Base-by-base conservation (phyloP, 2,797 vertebrate species). In the Pangasius mekongensis region DNA sequence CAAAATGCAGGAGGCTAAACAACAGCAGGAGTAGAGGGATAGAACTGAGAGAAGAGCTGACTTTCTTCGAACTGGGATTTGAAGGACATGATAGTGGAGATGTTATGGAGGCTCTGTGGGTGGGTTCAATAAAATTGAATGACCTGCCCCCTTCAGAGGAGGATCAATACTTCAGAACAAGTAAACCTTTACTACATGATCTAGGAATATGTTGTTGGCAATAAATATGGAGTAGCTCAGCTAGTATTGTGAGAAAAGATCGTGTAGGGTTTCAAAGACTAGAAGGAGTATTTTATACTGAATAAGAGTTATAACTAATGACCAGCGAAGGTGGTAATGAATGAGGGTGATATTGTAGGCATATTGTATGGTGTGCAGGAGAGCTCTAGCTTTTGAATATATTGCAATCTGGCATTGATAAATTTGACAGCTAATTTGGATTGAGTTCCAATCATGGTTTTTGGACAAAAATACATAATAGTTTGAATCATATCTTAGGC, bases 41-140 rank as follows among this genome's bases (percentile, higher is more conserved):
- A 39, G 33, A 62, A 27, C 43, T 11, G 14, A 83, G 27, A 83
- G 60, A 64, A 18, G 33, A 66, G 60, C 39, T 64, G 81, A 47
- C 13, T 43, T 83, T 73, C 30, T 47, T 47, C 11, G 0, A 60
- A 60, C 81, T 49, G 36, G 82, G 62, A 52, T 67, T 67, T 83
- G 82, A 83, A 83, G 82, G 82, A 67, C 43, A 27, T 49, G 82
- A 83, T 83, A 52, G 82, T 66, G 82, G 62, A 30, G 82, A 83
- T 83, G 82, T 66, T 83, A 67, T 20, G 39, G 27, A 30, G 82
- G 82, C 43, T 66, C 82, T 83, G 82, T 83, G 43, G 82, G 82
- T 66, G 62, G 82, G 62, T 67, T 83, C 82, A 83, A 83, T 83
- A 83, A 66, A 83, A 83, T 83, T 83, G 82, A 83, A 83, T 83